These are phyloP conservation scores for Eulemur albifrons DNA, from an alignment of 2,797 vertebrate species.

Conservation along the genomic window DNA sequence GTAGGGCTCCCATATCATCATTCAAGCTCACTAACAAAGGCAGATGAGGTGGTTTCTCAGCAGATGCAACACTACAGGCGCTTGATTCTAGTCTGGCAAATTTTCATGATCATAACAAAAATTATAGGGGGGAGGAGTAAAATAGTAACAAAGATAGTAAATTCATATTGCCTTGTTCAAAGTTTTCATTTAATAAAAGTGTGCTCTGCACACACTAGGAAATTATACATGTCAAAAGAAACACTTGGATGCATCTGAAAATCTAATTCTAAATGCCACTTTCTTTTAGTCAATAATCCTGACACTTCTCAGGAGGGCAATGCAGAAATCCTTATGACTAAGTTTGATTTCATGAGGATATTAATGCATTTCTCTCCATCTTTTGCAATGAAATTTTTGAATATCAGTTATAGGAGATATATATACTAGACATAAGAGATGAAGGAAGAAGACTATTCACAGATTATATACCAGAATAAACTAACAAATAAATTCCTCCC, in stretches of 20 bases:
- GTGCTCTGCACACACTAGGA: slow-evolving; percentile 29
- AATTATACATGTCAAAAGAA: slow-evolving; percentile 53
- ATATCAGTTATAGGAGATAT: neutral
- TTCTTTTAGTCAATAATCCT: slow-evolving; percentile 28
- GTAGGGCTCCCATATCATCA: neutral
- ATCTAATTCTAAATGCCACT: slow-evolving; percentile 56
- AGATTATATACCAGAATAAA: neutral
- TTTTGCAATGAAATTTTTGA: neutral
- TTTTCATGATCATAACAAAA: slow-evolving; percentile 48
- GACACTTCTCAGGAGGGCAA: neutral
- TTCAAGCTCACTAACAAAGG: neutral
- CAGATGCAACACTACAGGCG: neutral
- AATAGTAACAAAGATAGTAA: slow-evolving; percentile 54
- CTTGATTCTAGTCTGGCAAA: slow-evolving; percentile 28
- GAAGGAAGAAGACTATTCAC: neutral
- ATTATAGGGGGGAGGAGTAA: neutral
- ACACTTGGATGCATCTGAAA: slow-evolving; percentile 45
- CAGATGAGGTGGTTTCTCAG: neutral
- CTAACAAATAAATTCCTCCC: neutral
- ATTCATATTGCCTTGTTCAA: slow-evolving; percentile 41
- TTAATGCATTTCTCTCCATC: neutral
- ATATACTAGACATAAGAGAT: neutral
- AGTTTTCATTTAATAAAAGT: slow-evolving; percentile 53
- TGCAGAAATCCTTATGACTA: neutral
- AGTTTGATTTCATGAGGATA: neutral